Evolutionary conservation across 2,113 vertebrate genomes (phyloP), one percentile per base, ranked within the genome.

Genomic region (Otus sunia): DNA sequence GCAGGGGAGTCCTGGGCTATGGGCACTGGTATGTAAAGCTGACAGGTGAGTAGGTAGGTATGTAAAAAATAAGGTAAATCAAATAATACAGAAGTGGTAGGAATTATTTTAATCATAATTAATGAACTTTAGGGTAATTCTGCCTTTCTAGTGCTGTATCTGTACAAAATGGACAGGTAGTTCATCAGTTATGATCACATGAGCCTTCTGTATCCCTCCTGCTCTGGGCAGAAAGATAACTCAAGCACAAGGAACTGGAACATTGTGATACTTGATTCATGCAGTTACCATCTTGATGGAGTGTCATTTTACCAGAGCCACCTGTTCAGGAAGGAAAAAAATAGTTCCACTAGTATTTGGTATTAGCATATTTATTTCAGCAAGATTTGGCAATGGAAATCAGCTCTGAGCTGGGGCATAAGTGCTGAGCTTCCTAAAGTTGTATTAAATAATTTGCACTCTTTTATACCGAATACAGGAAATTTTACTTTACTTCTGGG

Each of bases 271-370:
- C 67, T 60, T n/a, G 17, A 91, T 96, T 95, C 78, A 94, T 92
- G 59, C 50, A 63, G 53, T 75, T 91, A 68, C 14, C 15, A 15
- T 68, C 52, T 63, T 96, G 63, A 80, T 79, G 64, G 89, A 96
- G 56, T 86, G 39, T 92, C 75, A 56, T 78, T 97, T 94, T 88
- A 80, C 41, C 59, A 58, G 90, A 95, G 90, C 85, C 88, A 76
- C 75, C 90, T 94, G 84, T 87, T 96, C 75, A 37, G 37, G 59
- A 92, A 74, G 59, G 58, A 56, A 47, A 80, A 52, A 56, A 47
- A 47, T 20, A 47, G 45, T 47, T 36, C 19, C 49, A 69, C 84
- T 72, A 32, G 8, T 86, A 39, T 90, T 95, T 60, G 36, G 21
- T 56, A 50, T 72, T 90, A 66, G 6, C 22, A 6, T 58, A 30